These are phyloP conservation scores for Spodoptera exigua DNA, from an alignment of 2,888 invertebrate genomes.

Conservation along the genomic window DNA sequence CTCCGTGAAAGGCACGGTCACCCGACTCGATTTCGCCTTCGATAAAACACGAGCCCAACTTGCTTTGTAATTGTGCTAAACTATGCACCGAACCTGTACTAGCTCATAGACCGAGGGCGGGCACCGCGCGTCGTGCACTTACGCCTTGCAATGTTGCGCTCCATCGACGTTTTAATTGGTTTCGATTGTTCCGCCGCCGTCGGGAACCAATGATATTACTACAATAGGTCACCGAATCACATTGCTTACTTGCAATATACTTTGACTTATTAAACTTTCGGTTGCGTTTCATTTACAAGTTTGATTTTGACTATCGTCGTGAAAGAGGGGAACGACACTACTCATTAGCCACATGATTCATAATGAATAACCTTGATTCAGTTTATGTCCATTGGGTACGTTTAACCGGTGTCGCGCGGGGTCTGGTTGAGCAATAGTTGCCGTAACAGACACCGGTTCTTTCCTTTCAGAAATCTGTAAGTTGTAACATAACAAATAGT, in stretches of 20 bases:
- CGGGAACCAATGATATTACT: slow-evolving; percentile 63
- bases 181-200: slow-evolving; percentile 65
- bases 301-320: slow-evolving; percentile 16
- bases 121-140: slow-evolving; percentile 45
- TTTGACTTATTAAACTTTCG: slow-evolving; percentile 8
- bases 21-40: slow-evolving; percentile 78
- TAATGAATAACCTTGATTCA: slow-evolving; percentile 71
- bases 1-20: slow-evolving; percentile 82
- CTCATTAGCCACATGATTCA: slow-evolving; percentile 69
- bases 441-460: slow-evolving; percentile 62
- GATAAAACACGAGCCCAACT: slow-evolving; percentile 72
- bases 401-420: slow-evolving; percentile 61
- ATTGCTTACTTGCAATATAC: slow-evolving; percentile 49
- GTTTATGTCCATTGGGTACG: slow-evolving; percentile 64
- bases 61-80: slow-evolving; percentile 68
- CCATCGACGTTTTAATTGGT: slow-evolving; percentile 75
- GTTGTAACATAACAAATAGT: slow-evolving; percentile 57
- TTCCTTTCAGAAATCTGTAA: slow-evolving; percentile 65
- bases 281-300: slow-evolving; percentile 15
- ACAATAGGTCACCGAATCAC: slow-evolving; percentile 69
- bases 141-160: slow-evolving; percentile 64
- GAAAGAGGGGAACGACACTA: slow-evolving; percentile 61
- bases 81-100: slow-evolving; percentile 68
- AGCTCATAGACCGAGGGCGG: slow-evolving; percentile 57
- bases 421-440: slow-evolving; percentile 69